Evolutionary conservation across 2,797 vertebrate genomes (phyloP).

Genomic region (Yasuhikotakia modesta): DNA sequence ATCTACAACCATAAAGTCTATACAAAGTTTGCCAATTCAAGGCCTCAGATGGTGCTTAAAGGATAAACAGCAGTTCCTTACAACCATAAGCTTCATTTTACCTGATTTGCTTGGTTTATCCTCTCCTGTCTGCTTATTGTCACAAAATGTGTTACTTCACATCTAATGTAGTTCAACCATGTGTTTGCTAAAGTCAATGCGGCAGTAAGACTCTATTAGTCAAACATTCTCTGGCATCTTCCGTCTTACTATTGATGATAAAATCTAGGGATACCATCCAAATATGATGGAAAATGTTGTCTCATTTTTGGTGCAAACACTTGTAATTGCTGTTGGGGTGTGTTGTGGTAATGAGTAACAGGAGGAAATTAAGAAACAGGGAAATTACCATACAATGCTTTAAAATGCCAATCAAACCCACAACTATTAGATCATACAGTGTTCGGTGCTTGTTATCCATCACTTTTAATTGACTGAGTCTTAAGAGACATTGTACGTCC

Average conservation of each 20-base stretch:
- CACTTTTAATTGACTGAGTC: constrained; percentile 19
- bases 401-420: constrained; percentile 52
- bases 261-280: constrained; percentile 64
- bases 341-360: too few relatives aligned
- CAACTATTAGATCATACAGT: constrained; percentile 59
- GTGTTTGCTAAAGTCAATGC: constrained; percentile 63
- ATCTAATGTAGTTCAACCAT: constrained; percentile 63
- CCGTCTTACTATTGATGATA: not conserved
- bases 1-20: constrained; percentile 1
- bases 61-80: not conserved
- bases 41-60: constrained; percentile 3
- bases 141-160: constrained; percentile 74
- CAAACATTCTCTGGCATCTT: constrained; percentile 47
- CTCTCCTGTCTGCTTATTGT: constrained; percentile 63
- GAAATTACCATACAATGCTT: constrained; percentile 70
- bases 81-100: not conserved
- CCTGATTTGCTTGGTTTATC: constrained; percentile 55
- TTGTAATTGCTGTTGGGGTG: constrained; percentile 69
- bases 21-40: constrained; percentile 9
- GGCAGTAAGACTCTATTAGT: constrained; percentile 62
- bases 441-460: constrained; percentile 32
- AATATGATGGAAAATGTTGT: constrained; percentile 64
- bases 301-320: constrained; percentile 41
- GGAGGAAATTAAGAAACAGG: constrained; percentile 62
- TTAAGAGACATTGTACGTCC: not conserved